phyloP scores from a whole-genome alignment of 2,797 vertebrate species.

The Phrynocephalus forsythii region DNA sequence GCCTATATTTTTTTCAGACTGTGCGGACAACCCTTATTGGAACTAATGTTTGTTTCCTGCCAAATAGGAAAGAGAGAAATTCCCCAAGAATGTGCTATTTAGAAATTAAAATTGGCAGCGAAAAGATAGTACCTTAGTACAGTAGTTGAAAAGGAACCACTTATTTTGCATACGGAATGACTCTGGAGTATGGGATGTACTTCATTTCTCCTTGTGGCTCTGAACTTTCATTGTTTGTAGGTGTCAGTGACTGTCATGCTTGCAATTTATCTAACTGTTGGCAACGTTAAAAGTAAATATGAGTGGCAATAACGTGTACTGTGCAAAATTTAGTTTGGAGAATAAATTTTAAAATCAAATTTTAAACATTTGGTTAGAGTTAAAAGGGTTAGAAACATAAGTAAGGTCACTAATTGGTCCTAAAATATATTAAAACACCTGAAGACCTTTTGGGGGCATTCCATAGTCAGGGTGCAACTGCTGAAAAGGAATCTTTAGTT shows the following conservation, averaged over 20 bases:
- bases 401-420: not conserved
- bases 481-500: not conserved
- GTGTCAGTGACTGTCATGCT: not conserved
- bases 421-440: not conserved
- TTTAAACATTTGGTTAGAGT: not conserved
- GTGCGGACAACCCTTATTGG: not conserved
- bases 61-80: not conserved
- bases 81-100: not conserved
- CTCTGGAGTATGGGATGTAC: not conserved
- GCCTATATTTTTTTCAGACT: not conserved
- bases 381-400: not conserved
- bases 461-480: not conserved
- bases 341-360: not conserved
- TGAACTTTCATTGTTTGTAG: not conserved
- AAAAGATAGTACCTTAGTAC: not conserved
- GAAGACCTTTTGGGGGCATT: not conserved
- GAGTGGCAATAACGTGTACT: not conserved
- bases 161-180: not conserved
- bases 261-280: not conserved
- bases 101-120: not conserved
- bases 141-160: not conserved
- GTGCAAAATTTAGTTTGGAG: too few relatives aligned
- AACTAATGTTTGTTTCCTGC: not conserved
- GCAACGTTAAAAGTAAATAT: not conserved
- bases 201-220: not conserved